These are phyloP conservation scores for Gymnothorax javanicus DNA, from an alignment of 2,797 vertebrate species.

Conservation along the genomic window DNA sequence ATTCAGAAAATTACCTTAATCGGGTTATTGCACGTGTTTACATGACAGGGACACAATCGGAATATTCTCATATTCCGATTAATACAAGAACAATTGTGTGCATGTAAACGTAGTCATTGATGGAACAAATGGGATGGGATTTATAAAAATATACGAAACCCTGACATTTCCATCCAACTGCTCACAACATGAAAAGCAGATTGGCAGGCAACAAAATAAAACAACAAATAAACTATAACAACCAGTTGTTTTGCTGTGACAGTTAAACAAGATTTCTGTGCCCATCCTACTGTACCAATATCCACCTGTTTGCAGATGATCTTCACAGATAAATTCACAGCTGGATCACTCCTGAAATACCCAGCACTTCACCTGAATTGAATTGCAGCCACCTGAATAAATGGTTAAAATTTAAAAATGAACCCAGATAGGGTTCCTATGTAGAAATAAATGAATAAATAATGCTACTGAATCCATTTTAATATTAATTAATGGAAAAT, in stretches of 20 bases:
- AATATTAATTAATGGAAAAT: no score
- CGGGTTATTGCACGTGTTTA: no score
- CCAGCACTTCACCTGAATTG: neutral
- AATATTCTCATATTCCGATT: no score
- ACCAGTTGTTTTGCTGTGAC: neutral
- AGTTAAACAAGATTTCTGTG: neutral
- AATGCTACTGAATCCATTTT: no score
- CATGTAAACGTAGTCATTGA: no score
- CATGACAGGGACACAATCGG: no score
- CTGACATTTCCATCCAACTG: neutral
- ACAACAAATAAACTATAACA: neutral
- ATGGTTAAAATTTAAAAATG: neutral
- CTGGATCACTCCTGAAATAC: neutral
- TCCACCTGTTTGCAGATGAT: neutral
- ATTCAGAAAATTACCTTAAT: no score
- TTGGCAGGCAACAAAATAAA: neutral
- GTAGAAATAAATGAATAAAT: no score
- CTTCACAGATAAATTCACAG: neutral
- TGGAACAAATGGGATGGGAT: no score
- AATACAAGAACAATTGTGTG: no score
- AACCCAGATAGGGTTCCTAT: neutral
- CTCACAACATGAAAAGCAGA: neutral
- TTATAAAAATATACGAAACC: neutral
- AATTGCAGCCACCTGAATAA: neutral
- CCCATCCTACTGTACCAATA: neutral